phyloP scores from a whole-genome alignment of 2,888 invertebrate species.

The Acanthococcus lagerstroemiae region DNA sequence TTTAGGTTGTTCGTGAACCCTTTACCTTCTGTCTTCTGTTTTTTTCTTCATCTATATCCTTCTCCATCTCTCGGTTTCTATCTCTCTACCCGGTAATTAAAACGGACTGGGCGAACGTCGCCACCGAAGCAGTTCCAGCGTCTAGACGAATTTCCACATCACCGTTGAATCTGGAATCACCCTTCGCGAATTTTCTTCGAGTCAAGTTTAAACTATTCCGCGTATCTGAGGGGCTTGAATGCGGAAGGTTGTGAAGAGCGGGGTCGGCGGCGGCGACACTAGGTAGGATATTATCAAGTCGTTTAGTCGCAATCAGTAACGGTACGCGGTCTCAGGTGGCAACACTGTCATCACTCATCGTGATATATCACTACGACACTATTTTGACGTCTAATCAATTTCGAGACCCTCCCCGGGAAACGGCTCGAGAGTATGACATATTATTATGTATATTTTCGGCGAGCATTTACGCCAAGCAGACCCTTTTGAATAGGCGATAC shows the following conservation, averaged over 20 bases:
- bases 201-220: constrained; percentile 7
- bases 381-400: constrained; percentile 30
- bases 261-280: background rate
- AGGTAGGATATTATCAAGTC: constrained; percentile 24
- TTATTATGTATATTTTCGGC: no score
- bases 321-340: constrained; percentile 28
- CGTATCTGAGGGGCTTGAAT: background rate
- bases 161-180: no score
- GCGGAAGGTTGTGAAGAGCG: background rate
- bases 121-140: no score
- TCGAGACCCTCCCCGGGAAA: background rate
- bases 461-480: no score
- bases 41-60: background rate
- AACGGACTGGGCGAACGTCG: no score
- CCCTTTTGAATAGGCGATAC: no score
- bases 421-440: no score
- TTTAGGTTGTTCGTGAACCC: no score
- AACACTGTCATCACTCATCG: constrained; percentile 24
- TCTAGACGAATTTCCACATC: no score
- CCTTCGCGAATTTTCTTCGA: background rate
- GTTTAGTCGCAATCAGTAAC: constrained; percentile 30
- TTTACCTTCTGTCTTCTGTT: no score
- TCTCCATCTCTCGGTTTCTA: background rate
- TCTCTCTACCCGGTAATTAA: background rate
- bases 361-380: constrained; percentile 27